phyloP scores from a whole-genome alignment of 2,797 vertebrate species.

The Denticeps clupeoides region DNA sequence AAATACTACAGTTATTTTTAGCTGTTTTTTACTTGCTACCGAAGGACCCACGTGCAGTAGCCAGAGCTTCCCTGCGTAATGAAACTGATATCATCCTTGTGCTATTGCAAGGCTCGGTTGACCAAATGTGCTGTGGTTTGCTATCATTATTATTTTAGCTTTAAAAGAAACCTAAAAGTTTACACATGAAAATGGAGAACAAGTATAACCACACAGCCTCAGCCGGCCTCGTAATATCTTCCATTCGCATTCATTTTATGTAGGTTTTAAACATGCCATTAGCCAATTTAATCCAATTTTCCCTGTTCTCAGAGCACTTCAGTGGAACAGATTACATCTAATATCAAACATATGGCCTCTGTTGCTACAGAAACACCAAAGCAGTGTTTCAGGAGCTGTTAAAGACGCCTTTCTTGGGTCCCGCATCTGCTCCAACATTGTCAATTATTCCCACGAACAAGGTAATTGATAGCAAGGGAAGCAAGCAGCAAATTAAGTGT shows the following conservation, averaged over 20 bases:
- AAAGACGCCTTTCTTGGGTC: conserved; percentile 41
- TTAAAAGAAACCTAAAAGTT: conserved; percentile 57
- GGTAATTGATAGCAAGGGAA: conserved; percentile 64
- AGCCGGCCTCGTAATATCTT: conserved; percentile 57
- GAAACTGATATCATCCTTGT: conserved; percentile 50
- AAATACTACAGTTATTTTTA: no score
- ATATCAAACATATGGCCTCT: conserved; percentile 73
- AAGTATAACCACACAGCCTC: conserved; percentile 46
- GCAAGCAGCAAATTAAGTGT: conserved; percentile 67
- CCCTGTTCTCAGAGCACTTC: conserved; percentile 64
- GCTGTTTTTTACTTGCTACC: no score
- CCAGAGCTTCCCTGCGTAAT: conserved; percentile 29
- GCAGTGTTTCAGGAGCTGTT: conserved; percentile 45
- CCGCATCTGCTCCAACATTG: conserved; percentile 42
- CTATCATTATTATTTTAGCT: conserved; percentile 49
- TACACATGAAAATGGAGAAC: conserved; percentile 48
- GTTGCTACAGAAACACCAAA: conserved; percentile 51
- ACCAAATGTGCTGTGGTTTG: conserved; percentile 53
- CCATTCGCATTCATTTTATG: conserved; percentile 67
- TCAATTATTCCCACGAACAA: conserved; percentile 56
- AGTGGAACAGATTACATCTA: conserved; percentile 70
- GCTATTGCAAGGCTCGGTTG: conserved; percentile 56
- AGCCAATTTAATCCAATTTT: conserved; percentile 77
- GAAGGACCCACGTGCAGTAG: neutral
- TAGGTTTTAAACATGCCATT: conserved; percentile 75